Conservation (phyloP, 2,113 vertebrate species). For the Corapipo altera region DNA sequence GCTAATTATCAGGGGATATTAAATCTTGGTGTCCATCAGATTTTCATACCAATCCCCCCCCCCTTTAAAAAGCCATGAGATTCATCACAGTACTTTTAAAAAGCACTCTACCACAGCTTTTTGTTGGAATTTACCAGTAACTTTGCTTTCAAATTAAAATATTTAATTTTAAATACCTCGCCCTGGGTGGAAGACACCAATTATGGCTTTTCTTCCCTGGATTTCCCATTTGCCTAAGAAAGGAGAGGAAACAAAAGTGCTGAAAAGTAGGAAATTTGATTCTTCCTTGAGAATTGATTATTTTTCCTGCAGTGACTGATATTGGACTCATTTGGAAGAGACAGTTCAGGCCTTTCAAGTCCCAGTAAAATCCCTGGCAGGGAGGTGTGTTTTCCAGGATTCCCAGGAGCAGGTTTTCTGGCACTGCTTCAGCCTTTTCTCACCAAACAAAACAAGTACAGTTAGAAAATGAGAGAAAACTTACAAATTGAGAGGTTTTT, state of each 20-base stretch:
- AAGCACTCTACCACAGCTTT: not conserved
- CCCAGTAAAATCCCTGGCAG: not conserved
- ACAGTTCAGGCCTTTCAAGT: not conserved
- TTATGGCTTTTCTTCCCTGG: not conserved
- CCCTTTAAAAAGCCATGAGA: constrained; percentile 17
- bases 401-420: not conserved
- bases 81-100: not conserved
- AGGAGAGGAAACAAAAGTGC: not conserved
- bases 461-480: not conserved
- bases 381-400: not conserved
- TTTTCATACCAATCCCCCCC: not conserved
- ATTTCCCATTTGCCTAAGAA: not conserved
- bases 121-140: constrained; percentile 20
- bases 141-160: not conserved
- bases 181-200: not conserved
- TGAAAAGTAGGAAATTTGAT: not conserved
- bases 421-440: not conserved
- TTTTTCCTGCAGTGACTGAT: not conserved
- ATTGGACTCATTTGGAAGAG: not conserved
- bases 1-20: constrained; percentile 40
- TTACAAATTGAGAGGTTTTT: not conserved
- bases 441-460: not conserved
- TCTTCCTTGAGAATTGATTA: not conserved
- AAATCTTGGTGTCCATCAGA: constrained; percentile 9
- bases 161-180: not conserved